Evolutionary conservation across 2,113 vertebrate genomes (phyloP), one percentile per base, ranked within the genome.

Genomic region (Arvicanthis niloticus): DNA sequence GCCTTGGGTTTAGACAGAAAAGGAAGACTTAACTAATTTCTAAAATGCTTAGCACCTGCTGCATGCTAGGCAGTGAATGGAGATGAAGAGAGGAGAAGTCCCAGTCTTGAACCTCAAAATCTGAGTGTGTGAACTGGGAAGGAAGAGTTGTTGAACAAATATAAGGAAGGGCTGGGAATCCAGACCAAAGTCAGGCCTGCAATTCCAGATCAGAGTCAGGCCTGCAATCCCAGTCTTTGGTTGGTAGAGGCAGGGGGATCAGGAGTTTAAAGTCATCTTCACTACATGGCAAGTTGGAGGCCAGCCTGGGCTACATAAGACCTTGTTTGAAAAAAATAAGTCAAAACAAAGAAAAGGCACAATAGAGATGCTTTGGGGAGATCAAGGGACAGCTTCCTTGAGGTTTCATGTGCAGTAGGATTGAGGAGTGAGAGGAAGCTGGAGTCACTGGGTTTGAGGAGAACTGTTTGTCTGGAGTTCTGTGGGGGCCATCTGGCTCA

Each of bases 81-180:
- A 93, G 58, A 65, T 67, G 62, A 80, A 75, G 88, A 96, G 62
- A 85, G 42, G 62, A 65, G 85, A 68, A 67, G 31, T 82, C 48
- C 31, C 11, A 68, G 40, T 81, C 40, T 72, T 5, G 24, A 82
- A 51, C 45, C 48, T 91, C 68, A 77, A 10, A 56, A 58, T 97
- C 72, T 75, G 73, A 92, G 37, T 37, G 51, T 29, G 24, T 3
- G 22, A 31, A 37, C 68, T 67, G 58, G 70, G 75, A 12, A 51
- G 22, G 65, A 34, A 26, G 45, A 56, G 51, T 89, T 8, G 22
- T 0, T 13, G 72, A 93, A 42, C 73, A 93, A 53, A 56, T 58
- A 94, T 58, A 92, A 73, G 78, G 75, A 9, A n/a, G 24, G 72
- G 48, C 16, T 26, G 56, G 80, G 85, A 80, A 78, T 45, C 70